These are phyloP conservation scores for Eilema depressum DNA, from an alignment of 2,888 invertebrate genomes.

Conservation along the genomic window DNA sequence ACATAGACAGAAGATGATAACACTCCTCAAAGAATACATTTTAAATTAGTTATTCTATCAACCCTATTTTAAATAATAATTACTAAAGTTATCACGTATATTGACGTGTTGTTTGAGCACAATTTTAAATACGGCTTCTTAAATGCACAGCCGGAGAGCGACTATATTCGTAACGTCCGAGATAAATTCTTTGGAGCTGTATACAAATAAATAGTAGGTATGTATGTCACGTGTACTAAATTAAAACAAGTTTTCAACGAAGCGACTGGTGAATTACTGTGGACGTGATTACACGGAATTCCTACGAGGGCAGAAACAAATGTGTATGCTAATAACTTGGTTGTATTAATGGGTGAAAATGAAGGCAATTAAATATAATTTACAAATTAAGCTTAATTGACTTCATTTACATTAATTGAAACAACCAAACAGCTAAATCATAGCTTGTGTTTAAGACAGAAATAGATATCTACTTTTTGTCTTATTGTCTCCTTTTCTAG, in stretches of 20 bases:
- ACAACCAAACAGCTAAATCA: neutral
- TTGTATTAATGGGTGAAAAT: neutral
- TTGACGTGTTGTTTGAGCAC: conserved; percentile 19
- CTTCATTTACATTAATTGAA: accelerated
- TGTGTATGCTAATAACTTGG: neutral
- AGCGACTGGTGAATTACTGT: conserved; percentile 24
- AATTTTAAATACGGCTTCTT: conserved; percentile 40
- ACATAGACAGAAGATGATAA: conserved; percentile 52
- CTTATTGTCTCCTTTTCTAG: too few species aligned
- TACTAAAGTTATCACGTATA: conserved; percentile 10
- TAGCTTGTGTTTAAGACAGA: too few species aligned
- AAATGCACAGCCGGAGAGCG: conserved; percentile 49
- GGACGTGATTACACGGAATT: conserved; percentile 21
- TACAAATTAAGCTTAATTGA: neutral
- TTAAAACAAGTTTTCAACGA: conserved; percentile 70
- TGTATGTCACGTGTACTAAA: conserved; percentile 59
- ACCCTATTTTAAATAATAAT: neutral
- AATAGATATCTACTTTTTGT: too few species aligned
- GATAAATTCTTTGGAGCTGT: conserved; percentile 53
- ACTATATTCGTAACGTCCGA: conserved; percentile 53
- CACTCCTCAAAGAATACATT: conserved; percentile 53
- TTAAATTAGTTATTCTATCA: conserved; percentile 20
- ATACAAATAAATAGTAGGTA: conserved; percentile 58
- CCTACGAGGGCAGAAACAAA: neutral
- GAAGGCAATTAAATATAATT: neutral